phyloP scores from a whole-genome alignment of 2,113 vertebrate genomes.

The Phyllostomus hastatus region DNA sequence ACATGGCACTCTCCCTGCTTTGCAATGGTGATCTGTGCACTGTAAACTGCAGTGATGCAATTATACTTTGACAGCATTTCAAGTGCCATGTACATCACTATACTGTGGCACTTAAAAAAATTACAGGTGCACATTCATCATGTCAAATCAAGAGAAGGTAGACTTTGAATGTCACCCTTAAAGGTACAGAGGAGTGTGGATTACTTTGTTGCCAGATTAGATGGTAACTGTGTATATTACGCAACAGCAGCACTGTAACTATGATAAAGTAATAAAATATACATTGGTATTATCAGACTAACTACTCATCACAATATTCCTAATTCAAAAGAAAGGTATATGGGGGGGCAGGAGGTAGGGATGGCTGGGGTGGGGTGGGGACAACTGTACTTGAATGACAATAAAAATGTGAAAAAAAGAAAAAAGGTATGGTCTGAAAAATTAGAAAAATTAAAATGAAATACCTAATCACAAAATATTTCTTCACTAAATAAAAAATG shows the following conservation, averaged over 20 bases:
- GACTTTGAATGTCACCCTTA: not conserved
- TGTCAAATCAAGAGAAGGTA: constrained; percentile 3
- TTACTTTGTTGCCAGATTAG: not conserved
- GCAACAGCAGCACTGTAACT: not conserved
- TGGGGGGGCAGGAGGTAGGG: too few relatives aligned
- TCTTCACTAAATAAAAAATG: not conserved
- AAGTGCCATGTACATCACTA: not conserved
- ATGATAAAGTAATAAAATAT: constrained; percentile 19
- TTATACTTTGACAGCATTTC: not conserved
- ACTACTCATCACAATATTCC: not conserved
- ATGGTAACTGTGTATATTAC: not conserved
- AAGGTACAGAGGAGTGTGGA: not conserved
- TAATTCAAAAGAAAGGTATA: not conserved
- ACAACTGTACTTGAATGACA: too few relatives aligned
- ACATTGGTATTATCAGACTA: not conserved
- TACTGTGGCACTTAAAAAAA: not conserved
- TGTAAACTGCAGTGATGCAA: not conserved
- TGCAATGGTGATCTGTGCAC: not conserved
- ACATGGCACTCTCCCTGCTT: not conserved
- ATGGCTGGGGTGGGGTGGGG: too few relatives aligned
- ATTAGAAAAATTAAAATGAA: constrained; percentile 10
- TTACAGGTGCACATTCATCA: not conserved
- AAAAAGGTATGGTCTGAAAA: not conserved
- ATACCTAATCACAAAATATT: not conserved
- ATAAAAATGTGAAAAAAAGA: too few relatives aligned